A percentile compares a stretch with the other conserved stretches of the same genome.
phyloP scores from a whole-genome alignment of 2,888 invertebrate genomes.

The Eilema caniola region DNA sequence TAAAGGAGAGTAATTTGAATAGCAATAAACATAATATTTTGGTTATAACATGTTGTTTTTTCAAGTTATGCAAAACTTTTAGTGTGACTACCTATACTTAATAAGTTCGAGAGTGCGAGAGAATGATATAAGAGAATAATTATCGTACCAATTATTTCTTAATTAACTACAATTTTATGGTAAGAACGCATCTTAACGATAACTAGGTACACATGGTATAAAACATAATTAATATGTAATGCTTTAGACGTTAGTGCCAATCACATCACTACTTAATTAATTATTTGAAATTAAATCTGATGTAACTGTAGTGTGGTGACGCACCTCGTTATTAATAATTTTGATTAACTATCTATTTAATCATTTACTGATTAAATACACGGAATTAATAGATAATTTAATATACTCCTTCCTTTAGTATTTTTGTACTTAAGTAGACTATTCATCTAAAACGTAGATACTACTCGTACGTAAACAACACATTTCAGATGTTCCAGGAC shows the following conservation, averaged over 20 bases:
- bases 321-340: conserved; percentile 13
- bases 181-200: not conserved
- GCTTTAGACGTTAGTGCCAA: conserved; percentile 11
- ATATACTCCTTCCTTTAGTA: not conserved
- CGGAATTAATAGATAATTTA: not conserved
- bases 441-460: no score
- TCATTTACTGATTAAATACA: not conserved
- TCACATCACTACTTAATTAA: not conserved
- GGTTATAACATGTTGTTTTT: no score
- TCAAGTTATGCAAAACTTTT: no score
- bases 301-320: conserved; percentile 6
- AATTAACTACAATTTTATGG: not conserved
- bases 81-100: no score
- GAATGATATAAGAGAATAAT: not conserved
- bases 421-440: no score
- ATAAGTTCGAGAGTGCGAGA: no score
- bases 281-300: conserved; percentile 13
- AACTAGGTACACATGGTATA: not conserved
- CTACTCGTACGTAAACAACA: no score
- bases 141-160: not conserved
- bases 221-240: conserved; percentile 9
- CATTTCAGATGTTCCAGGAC: no score
- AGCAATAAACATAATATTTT: no score
- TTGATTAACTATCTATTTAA: not conserved
- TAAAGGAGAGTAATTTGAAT: no score